A percentile compares a stretch with the other conserved stretches of the same genome.
These are phyloP conservation scores for Sminthurinus signatus DNA, from an alignment of 1,140 invertebrate genomes.

Conservation along the genomic window DNA sequence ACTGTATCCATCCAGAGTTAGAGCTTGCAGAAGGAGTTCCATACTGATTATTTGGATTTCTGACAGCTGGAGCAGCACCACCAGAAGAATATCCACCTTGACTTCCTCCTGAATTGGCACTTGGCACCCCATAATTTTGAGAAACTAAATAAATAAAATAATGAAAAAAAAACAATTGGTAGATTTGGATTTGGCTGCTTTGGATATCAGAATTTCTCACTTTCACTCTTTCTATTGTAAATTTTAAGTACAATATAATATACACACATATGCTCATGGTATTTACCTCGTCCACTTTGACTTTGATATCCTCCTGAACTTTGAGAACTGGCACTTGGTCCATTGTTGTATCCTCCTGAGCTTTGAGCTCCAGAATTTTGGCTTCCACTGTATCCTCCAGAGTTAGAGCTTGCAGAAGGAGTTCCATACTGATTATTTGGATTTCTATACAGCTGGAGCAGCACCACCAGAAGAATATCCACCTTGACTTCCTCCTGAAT, in stretches of 20 bases:
- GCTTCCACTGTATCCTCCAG: not conserved
- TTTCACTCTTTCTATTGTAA: too few species aligned
- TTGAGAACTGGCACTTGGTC: too few species aligned
- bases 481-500: not conserved
- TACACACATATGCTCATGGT: too few species aligned
- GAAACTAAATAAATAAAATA: too few species aligned
- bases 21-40: constrained; percentile 1
- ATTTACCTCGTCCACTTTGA: too few species aligned
- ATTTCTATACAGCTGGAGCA: not conserved
- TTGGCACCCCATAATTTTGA: constrained; percentile 5
- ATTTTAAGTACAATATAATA: too few species aligned
- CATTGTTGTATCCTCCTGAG: too few species aligned
- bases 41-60: not conserved
- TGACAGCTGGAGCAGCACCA: not conserved
- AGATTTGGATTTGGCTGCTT: too few species aligned
- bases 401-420: not conserved
- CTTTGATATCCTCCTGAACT: too few species aligned
- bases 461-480: not conserved
- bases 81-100: not conserved
- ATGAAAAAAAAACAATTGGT: too few species aligned
- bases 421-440: not conserved
- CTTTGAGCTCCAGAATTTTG: not conserved
- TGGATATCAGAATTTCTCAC: too few species aligned
- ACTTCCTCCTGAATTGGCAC: not conserved
- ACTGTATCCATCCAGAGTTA: not conserved